These are phyloP conservation scores for Solenodon paradoxus DNA, from an alignment of 2,113 vertebrate species.

Conservation along the genomic window DNA sequence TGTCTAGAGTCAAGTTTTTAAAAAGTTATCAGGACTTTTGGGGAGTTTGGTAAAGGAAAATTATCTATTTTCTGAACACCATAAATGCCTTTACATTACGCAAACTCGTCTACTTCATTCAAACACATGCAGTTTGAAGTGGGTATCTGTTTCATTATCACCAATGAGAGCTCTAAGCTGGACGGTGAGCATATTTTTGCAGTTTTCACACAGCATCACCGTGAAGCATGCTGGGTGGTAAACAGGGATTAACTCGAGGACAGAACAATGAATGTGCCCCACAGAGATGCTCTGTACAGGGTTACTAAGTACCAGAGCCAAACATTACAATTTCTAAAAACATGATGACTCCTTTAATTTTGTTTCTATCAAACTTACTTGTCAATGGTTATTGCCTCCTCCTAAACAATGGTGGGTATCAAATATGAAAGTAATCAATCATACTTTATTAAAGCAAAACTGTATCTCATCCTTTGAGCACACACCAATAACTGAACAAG, in stretches of 20 bases:
- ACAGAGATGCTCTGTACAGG: not conserved
- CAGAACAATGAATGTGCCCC: not conserved
- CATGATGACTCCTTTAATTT: not conserved
- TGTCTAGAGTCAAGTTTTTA: slow-evolving; percentile 26
- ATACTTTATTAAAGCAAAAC: not conserved
- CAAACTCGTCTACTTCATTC: not conserved
- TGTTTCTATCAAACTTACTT: not conserved
- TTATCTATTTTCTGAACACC: not conserved
- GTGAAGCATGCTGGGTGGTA: rapidly evolving
- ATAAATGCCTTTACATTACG: not conserved
- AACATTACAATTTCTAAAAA: not conserved
- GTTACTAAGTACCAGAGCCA: not conserved
- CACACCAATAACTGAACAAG: not conserved
- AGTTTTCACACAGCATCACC: rapidly evolving
- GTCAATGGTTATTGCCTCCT: not conserved
- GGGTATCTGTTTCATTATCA: not conserved
- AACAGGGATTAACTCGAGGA: not conserved
- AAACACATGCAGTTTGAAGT: not conserved
- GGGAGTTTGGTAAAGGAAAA: not conserved
- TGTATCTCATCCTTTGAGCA: not conserved
- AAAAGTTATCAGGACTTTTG: slow-evolving; percentile 1
- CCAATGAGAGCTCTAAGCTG: not conserved
- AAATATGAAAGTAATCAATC: not conserved
- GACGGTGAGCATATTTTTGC: not conserved
- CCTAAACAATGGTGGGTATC: not conserved